Base-by-base conservation (phyloP, 1,140 invertebrate species). In the Papilio polytes region DNA sequence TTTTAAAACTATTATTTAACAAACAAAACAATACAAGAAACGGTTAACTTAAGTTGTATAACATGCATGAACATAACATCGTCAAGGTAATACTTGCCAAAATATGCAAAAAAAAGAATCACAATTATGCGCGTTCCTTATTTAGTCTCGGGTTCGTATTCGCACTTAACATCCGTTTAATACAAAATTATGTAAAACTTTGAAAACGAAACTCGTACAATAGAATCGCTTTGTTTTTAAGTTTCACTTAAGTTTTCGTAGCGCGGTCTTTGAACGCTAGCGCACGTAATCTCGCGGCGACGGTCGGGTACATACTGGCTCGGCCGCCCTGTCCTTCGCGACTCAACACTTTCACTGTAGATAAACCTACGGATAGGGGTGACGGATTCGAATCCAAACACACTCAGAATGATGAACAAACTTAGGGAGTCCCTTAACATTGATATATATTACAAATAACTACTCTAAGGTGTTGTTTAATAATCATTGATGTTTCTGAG, bases 121-220 rank as follows among this genome's bases (percentile, higher is more conserved):
- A 66, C 63, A 66, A 66, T 66, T 66, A 66, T 31, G 26, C 63
- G 63, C 63, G 63, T 66, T 66, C 63, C 63, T 66, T 26, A 36
- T 73, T 73, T 20, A 73, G 72, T 73, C 72, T 73, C 76, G 48
- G 76, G 76, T 78, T 56, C 76, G 48, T 53, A 77, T 56, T 56
- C 48, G 13, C 76, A n/a, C 53, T 53, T 78, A 26, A 56, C 48
- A 78, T 56, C 76, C 31, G 76, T 53, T 15, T 48, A 48, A 76
- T 20, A 46, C 46, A 76, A 56, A n/a, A 77, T 56, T 56, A 53
- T 26, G 53, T 56, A 78, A 78, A 78, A 78, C 76, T 66, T 56
- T 79, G 22, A 59, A 80, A 78, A 74, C 26, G 83, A 80, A 89
- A 88, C 82, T 86, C 82, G 91, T 91, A 91, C 91, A 92, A 90